These are phyloP conservation scores for Drosophila neoperkinsi DNA, from an alignment of 2,888 invertebrate genomes.

Conservation along the genomic window DNA sequence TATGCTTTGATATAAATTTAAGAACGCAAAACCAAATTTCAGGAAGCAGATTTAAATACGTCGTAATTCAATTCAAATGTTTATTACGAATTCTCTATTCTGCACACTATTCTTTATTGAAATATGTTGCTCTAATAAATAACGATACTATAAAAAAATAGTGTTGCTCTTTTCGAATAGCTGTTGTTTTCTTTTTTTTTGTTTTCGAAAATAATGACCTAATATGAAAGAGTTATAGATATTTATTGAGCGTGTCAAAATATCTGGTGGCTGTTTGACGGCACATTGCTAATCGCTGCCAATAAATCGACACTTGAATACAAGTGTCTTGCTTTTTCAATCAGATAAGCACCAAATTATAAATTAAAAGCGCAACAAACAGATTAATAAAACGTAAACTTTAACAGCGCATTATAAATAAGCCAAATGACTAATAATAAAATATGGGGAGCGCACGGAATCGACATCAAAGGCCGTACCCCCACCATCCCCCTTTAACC, in stretches of 20 bases:
- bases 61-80: conserved; percentile 6
- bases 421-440: conserved; percentile 78
- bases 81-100: not conserved
- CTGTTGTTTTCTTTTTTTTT: not conserved
- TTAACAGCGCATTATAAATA: conserved; percentile 76
- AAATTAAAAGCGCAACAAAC: conserved; percentile 76
- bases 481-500: not conserved
- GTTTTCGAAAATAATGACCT: not conserved
- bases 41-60: not conserved
- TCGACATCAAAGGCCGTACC: conserved; percentile 65
- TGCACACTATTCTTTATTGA: not conserved
- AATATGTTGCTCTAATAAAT: conserved; percentile 1
- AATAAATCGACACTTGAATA: conserved; percentile 76
- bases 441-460: conserved; percentile 64
- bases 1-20: not conserved
- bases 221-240: not conserved
- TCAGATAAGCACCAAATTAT: conserved; percentile 78
- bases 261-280: conserved; percentile 16
- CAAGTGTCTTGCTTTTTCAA: conserved; percentile 74
- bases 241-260: conserved; percentile 2
- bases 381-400: conserved; percentile 78
- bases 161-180: not conserved
- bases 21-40: not conserved
- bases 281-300: conserved; percentile 59
- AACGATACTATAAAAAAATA: not conserved